A percentile compares a stretch with the other conserved stretches of the same genome.
Evolutionary conservation across 2,113 vertebrate genomes (phyloP).

Genomic region (Microcebus murinus): DNA sequence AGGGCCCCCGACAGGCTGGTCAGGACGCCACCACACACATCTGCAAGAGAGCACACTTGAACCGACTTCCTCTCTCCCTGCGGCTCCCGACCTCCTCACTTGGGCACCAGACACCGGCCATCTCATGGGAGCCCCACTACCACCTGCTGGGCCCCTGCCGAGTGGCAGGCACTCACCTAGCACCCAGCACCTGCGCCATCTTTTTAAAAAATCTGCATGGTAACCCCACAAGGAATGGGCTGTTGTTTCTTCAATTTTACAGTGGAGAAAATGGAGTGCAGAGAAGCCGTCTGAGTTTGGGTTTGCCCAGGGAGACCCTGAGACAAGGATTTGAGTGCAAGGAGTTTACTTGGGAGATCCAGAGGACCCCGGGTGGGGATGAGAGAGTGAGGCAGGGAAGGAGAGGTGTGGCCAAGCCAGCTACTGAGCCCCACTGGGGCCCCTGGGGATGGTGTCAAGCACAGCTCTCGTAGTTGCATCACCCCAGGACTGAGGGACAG

Average conservation of each 20-base stretch:
- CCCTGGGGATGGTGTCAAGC: background rate
- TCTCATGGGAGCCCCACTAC: fast-evolving
- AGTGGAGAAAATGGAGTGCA: background rate
- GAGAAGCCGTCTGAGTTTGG: background rate
- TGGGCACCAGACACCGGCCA: background rate
- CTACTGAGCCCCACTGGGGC: background rate
- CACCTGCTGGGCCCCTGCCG: fast-evolving
- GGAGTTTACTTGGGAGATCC: background rate
- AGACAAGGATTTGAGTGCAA: background rate
- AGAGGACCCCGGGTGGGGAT: background rate
- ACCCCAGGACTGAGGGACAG: background rate
- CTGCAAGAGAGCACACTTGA: conserved; percentile 82
- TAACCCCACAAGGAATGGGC: fast-evolving
- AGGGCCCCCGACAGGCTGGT: conserved; percentile 95
- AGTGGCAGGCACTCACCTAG: background rate
- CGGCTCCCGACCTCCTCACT: background rate
- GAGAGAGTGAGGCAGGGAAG: background rate
- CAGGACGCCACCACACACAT: conserved; percentile 94
- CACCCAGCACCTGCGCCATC: fast-evolving
- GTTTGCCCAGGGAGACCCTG: background rate
- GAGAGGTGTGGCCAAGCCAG: background rate
- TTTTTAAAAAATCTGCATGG: background rate
- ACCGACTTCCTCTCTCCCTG: background rate
- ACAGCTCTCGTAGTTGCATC: background rate
- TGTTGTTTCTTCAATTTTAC: background rate